Conservation (phyloP, 2,113 vertebrate genomes). For the Dicerorhinus sumatrensis region DNA sequence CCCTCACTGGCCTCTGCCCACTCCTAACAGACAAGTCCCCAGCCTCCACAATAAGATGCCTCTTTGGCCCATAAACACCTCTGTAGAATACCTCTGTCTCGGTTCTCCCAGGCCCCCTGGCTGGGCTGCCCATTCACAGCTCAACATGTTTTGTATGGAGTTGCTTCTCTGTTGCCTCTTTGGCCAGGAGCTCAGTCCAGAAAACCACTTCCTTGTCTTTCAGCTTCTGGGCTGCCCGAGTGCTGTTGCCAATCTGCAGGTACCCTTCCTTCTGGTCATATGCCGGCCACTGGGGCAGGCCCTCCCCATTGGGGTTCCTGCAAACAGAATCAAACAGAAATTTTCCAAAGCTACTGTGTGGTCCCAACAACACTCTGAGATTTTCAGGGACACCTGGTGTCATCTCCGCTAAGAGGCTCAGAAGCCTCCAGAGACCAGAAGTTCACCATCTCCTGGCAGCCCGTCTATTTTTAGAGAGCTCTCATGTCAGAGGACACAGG, state of each 20-base stretch:
- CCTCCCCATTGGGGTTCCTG: conserved; percentile 79
- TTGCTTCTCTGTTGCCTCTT: not conserved
- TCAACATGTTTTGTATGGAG: not conserved
- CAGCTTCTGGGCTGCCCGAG: conserved; percentile 45
- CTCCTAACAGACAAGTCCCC: not conserved
- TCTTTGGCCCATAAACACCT: not conserved
- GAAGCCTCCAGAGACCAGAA: not conserved
- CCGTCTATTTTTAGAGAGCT: not conserved
- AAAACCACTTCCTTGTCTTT: conserved; percentile 71
- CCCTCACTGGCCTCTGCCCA: not conserved
- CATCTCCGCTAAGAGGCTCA: no score
- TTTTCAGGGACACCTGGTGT: not conserved
- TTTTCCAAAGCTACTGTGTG: not conserved
- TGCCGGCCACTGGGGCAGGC: conserved; percentile 65
- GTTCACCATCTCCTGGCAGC: not conserved
- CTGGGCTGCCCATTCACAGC: not conserved
- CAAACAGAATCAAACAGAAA: not conserved
- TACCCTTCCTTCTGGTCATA: conserved; percentile 71
- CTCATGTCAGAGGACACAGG: not conserved
- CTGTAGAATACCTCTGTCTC: fast-evolving
- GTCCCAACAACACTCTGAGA: not conserved
- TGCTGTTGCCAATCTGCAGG: conserved; percentile 53
- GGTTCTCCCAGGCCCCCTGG: fast-evolving
- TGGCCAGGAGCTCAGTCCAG: conserved; percentile 55
- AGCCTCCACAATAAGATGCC: not conserved